phyloP scores from a whole-genome alignment of 1,140 invertebrate genomes.

The Brachionus koreanus region DNA sequence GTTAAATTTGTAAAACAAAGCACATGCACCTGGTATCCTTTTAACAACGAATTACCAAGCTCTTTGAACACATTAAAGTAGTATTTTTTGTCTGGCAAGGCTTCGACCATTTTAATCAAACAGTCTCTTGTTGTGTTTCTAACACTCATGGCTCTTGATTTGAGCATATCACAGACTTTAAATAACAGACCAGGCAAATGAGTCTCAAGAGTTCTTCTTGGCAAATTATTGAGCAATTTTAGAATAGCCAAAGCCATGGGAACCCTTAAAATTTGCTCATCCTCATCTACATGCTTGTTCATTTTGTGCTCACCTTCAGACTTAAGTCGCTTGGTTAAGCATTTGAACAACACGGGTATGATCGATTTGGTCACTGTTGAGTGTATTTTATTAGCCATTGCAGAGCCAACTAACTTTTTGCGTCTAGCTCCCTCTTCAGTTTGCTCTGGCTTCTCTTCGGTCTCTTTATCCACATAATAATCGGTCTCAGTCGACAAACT shows the following conservation, averaged over 20 bases:
- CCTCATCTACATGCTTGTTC: conserved; percentile 60
- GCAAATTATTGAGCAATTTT: conserved; percentile 82
- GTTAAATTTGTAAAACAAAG: conserved; percentile 80
- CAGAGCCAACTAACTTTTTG: conserved; percentile 2
- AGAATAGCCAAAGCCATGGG: conserved; percentile 86
- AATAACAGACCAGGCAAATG: conserved; percentile 79
- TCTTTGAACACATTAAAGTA: conserved; percentile 74
- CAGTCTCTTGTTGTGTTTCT: conserved; percentile 78
- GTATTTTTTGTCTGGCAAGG: conserved; percentile 73
- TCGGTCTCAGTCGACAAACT: conserved; percentile 48
- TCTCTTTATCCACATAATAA: conserved; percentile 43
- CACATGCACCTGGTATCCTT: conserved; percentile 89
- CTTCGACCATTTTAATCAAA: conserved; percentile 77
- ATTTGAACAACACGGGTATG: background rate
- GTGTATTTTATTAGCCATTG: conserved; percentile 43
- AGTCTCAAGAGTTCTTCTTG: conserved; percentile 67
- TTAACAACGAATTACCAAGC: conserved; percentile 72
- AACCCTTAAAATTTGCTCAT: conserved; percentile 81
- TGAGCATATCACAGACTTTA: conserved; percentile 80
- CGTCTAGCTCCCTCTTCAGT: background rate
- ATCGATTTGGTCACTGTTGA: conserved; percentile 41
- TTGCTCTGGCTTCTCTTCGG: background rate
- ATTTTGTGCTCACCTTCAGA: conserved; percentile 74
- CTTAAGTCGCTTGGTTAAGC: conserved; percentile 55
- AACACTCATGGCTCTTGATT: conserved; percentile 81